Evolutionary conservation across 2,113 vertebrate species (phyloP), one percentile per base, ranked within the genome.

Genomic region (Aviceda subcristata): DNA sequence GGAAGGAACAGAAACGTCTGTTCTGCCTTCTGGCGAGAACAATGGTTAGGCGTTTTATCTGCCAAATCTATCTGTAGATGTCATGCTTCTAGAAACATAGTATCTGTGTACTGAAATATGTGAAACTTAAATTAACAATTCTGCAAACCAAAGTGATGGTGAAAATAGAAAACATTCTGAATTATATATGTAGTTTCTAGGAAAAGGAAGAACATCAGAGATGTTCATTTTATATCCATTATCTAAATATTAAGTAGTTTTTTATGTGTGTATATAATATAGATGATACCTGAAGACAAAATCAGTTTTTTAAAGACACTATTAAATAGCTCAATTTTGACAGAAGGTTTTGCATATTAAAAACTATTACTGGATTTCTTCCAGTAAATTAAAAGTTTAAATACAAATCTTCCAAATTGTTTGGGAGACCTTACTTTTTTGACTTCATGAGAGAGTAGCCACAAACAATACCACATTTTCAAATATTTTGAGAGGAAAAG

Each of bases 21-120:
- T 74, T 92, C 59, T 94, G 67, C 94, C 91, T 97, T 97, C 86
- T 96, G 94, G 80, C 2, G 0, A 91, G 86, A 95, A 43, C 84
- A 92, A 59, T 89, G 51, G 29, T 91, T 81, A 87, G 32, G 46
- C 8, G 0, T 87, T 96, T 84, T 92, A 91, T 92, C 80, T 96
- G 68, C 84, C 75, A 86, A 13, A 86, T 21, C 63, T 91, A 12
- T 83, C 63, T 71, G 38, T 57, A 26, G 46, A 56, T 46, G 41
- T 82, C 87, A 18, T 30, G 29, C 51, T 78, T 67, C 69, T 46
- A 51, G 80, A 95, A 94, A 53, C n/a, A 50, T 12, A 55, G 36
- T 69, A n/a, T 68, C 55, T 84, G 22, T 79, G 63, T 59, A 18
- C n/a, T 67, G 26, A 86, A 94, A 86, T 43, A n/a, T 14, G 14